Percentiles rank a stretch among this genome's conserved stretches.
phyloP scores from a whole-genome alignment of 2,888 invertebrate species.

The Gastrophysa polygoni region DNA sequence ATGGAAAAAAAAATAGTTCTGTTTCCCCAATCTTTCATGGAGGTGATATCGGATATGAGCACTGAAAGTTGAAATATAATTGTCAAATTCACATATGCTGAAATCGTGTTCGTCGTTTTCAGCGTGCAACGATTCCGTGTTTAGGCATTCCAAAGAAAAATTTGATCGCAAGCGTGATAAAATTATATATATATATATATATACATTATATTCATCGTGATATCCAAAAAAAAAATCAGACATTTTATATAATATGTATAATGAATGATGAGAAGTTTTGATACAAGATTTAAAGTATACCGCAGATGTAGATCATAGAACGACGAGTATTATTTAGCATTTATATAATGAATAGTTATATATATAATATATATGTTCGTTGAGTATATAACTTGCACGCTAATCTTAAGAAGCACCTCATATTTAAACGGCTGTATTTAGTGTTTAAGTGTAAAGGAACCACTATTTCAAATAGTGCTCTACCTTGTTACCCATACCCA shows the following conservation, averaged over 20 bases:
- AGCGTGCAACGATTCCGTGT: slow-evolving; percentile 25
- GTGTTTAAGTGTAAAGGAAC: slow-evolving; percentile 57
- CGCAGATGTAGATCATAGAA: slow-evolving; percentile 50
- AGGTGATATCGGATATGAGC: slow-evolving; percentile 49
- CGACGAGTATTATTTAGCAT: slow-evolving; percentile 56
- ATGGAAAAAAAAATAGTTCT: no score
- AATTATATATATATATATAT: slow-evolving; percentile 36
- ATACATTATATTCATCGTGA: slow-evolving; percentile 51
- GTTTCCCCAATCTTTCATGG: neutral
- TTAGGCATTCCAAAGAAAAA: slow-evolving; percentile 26
- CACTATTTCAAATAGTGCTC: slow-evolving; percentile 48
- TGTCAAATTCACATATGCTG: slow-evolving; percentile 38
- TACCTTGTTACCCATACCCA: slow-evolving; percentile 33
- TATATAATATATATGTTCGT: slow-evolving; percentile 54
- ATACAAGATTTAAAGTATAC: slow-evolving; percentile 58
- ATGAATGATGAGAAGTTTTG: slow-evolving; percentile 58
- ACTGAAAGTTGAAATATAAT: slow-evolving; percentile 40
- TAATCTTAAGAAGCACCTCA: slow-evolving; percentile 56
- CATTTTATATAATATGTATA: slow-evolving; percentile 55
- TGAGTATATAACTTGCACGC: slow-evolving; percentile 54
- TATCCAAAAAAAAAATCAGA: slow-evolving; percentile 55
- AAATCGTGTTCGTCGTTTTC: slow-evolving; percentile 20
- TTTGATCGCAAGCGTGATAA: slow-evolving; percentile 40
- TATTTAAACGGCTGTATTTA: slow-evolving; percentile 57
- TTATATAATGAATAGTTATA: slow-evolving; percentile 52